A percentile compares a stretch with the other conserved stretches of the same genome.
Conservation (phyloP, 2,113 vertebrate species). For the Alexandromys fortis region DNA sequence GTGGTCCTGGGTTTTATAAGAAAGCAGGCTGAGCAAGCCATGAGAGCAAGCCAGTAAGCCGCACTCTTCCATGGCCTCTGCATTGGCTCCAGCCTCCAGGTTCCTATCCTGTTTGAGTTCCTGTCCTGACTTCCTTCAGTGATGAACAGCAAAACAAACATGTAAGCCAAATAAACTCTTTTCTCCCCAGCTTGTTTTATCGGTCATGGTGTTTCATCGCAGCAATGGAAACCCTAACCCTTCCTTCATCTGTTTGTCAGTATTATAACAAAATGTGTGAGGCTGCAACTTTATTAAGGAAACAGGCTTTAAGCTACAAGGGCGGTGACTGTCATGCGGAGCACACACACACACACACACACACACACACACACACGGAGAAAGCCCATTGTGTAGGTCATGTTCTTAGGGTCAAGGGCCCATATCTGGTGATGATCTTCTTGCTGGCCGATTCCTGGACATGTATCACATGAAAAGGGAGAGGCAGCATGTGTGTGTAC, state of each 20-base stretch:
- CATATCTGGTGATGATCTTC: background rate
- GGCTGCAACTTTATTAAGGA: background rate
- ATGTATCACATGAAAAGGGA: background rate
- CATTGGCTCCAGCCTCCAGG: background rate
- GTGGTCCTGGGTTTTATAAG: background rate
- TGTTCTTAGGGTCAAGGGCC: background rate
- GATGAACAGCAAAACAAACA: background rate
- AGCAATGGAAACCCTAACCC: background rate
- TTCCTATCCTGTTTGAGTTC: background rate
- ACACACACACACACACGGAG: background rate
- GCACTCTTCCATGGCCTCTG: background rate
- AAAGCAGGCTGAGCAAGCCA: background rate
- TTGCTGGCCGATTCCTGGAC: background rate
- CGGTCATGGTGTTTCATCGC: background rate
- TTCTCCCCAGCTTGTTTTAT: background rate
- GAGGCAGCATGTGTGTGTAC: background rate
- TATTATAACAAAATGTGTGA: background rate
- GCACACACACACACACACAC: background rate
- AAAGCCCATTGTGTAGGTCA: background rate
- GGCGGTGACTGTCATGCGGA: no score
- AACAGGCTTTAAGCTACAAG: background rate
- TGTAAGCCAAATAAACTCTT: background rate
- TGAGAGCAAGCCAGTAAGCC: background rate
- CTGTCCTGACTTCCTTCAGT: background rate
- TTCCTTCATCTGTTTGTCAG: background rate